A percentile compares a stretch with the other conserved stretches of the same genome.
Evolutionary conservation across 2,888 invertebrate species (phyloP).

Genomic region (Pantelozetes paolii): DNA sequence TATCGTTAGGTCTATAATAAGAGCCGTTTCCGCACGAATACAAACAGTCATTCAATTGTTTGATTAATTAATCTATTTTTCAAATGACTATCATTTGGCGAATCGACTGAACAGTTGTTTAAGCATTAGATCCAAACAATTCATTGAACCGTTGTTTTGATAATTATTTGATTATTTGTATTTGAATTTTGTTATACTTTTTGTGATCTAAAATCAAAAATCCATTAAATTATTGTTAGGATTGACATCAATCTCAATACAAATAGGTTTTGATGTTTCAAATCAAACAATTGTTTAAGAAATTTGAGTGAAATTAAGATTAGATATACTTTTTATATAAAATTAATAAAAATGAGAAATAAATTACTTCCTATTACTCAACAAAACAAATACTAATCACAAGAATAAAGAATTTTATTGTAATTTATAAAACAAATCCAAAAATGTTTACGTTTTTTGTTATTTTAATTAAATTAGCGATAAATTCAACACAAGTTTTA

Average conservation of each 20-base stretch:
- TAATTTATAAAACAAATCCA: too few relatives aligned
- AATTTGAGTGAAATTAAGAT: neutral
- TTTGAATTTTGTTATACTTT: too few relatives aligned
- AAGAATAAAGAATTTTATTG: too few relatives aligned
- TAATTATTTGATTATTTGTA: conserved; percentile 5
- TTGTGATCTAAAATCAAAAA: neutral
- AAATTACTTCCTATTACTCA: conserved; percentile 1
- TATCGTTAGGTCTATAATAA: too few relatives aligned
- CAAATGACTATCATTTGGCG: neutral
- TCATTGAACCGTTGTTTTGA: neutral
- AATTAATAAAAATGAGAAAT: neutral
- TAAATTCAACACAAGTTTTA: too few relatives aligned
- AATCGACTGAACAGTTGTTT: neutral
- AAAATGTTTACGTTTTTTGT: too few relatives aligned
- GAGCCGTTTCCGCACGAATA: neutral
- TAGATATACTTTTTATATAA: neutral
- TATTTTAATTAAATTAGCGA: too few relatives aligned
- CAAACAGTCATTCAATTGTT: neutral
- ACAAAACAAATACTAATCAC: too few relatives aligned
- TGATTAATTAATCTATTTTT: conserved; percentile 1
- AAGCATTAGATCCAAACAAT: neutral
- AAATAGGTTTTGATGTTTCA: neutral
- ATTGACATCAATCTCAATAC: neutral
- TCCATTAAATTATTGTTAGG: neutral
- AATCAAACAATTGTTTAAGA: neutral